A percentile compares a stretch with the other conserved stretches of the same genome.
Conservation (phyloP, 2,113 vertebrate species). For the Gallinago undulata region DNA sequence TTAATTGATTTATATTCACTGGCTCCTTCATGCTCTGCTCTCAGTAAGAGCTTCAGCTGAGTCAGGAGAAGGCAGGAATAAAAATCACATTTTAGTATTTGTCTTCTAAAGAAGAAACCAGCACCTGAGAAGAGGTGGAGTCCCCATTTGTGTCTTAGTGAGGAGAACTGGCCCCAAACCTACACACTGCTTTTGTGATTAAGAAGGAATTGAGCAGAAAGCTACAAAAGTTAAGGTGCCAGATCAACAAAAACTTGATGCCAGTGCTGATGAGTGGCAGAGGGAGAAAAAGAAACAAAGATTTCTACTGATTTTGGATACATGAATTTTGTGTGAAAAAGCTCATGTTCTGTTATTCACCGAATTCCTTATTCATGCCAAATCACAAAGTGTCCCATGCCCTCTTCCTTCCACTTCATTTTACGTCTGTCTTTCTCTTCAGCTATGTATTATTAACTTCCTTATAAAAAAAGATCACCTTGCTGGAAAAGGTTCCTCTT, state of each 20-base stretch:
- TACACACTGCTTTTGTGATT: background rate
- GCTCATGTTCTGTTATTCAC: background rate
- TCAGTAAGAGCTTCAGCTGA: background rate
- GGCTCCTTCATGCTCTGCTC: background rate
- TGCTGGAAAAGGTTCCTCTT: background rate
- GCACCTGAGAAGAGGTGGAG: background rate
- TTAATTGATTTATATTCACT: background rate
- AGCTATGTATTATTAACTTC: background rate
- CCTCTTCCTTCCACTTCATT: background rate
- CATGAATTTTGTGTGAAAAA: background rate
- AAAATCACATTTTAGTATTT: background rate
- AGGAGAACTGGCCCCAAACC: background rate
- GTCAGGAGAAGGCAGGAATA: background rate
- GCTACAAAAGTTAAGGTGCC: background rate
- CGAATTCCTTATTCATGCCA: background rate
- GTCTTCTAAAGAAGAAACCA: background rate
- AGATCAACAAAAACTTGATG: background rate
- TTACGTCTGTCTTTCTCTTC: background rate
- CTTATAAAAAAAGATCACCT: background rate
- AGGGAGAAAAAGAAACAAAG: background rate
- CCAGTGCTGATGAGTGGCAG: background rate
- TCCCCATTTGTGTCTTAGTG: background rate
- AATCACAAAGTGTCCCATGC: background rate
- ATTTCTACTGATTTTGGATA: background rate
- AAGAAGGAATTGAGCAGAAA: background rate